Evolutionary conservation across 2,888 invertebrate genomes (phyloP).

Genomic region (Choristoneura rosaceana): DNA sequence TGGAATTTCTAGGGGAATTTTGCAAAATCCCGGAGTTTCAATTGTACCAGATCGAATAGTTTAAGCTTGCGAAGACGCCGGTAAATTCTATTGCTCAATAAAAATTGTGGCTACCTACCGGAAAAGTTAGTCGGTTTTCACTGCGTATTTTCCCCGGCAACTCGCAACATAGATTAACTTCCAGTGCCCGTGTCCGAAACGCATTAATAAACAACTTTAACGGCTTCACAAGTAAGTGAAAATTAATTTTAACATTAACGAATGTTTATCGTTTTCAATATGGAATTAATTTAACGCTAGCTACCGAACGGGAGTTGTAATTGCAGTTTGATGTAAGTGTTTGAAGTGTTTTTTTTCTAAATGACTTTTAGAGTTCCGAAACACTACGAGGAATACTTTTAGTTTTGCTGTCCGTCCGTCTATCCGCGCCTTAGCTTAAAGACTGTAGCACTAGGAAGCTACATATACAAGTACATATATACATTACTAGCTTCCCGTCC

Average conservation of each 20-base stretch:
- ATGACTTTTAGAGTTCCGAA: too few species aligned
- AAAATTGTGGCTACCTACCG: neutral
- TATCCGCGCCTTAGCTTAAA: too few species aligned
- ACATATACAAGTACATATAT: too few species aligned
- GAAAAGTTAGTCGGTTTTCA: neutral
- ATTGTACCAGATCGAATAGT: too few species aligned
- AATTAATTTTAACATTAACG: conserved; percentile 74
- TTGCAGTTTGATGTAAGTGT: conserved; percentile 2
- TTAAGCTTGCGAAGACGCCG: too few species aligned
- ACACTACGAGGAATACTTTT: too few species aligned
- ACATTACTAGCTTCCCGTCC: too few species aligned
- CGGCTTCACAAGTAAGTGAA: conserved; percentile 78
- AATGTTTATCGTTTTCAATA: conserved; percentile 59
- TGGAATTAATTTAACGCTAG: conserved; percentile 63
- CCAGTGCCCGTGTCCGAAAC: conserved; percentile 70
- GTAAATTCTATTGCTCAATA: too few species aligned
- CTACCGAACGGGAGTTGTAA: conserved; percentile 46
- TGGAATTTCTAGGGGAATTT: too few species aligned
- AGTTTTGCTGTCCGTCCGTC: too few species aligned
- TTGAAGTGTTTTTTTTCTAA: neutral
- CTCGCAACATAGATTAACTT: conserved; percentile 64
- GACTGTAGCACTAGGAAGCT: too few species aligned
- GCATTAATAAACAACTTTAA: conserved; percentile 71
- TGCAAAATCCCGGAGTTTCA: too few species aligned
- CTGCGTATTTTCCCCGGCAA: conserved; percentile 9